Conservation (phyloP, 2,888 invertebrate genomes). For the Parapristionchus giblindavisi region DNA sequence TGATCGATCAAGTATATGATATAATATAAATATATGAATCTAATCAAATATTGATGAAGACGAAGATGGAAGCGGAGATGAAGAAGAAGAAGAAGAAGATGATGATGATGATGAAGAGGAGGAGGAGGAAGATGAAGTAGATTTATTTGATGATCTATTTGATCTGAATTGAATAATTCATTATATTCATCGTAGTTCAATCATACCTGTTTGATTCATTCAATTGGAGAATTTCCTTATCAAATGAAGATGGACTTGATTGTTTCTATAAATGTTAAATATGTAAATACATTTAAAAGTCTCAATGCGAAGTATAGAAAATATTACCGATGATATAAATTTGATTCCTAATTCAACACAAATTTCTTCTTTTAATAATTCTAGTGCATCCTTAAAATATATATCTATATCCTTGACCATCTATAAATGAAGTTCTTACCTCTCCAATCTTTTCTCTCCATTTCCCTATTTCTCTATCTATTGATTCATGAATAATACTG, state of each 20-base stretch:
- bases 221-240: too few species aligned
- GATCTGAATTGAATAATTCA: not conserved
- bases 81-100: slow-evolving; percentile 3
- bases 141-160: not conserved
- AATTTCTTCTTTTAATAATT: slow-evolving; percentile 14
- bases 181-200: too few species aligned
- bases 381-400: slow-evolving; percentile 14
- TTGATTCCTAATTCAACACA: slow-evolving; percentile 23
- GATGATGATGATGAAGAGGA: slow-evolving; percentile 9
- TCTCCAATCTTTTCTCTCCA: slow-evolving; percentile 22
- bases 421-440: too few species aligned
- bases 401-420: too few species aligned
- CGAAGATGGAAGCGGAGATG: slow-evolving; percentile 7
- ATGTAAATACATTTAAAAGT: too few species aligned
- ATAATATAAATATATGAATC: not conserved
- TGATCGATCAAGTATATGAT: not conserved
- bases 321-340: too few species aligned
- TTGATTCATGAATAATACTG: slow-evolving; percentile 28
- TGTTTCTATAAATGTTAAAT: too few species aligned
- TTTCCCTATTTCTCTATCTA: slow-evolving; percentile 6
- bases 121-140: slow-evolving; percentile 6
- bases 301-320: too few species aligned
- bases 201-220: too few species aligned
- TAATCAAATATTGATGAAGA: not conserved
- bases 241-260: not conserved